Base-by-base conservation (phyloP, 2,888 invertebrate genomes). In the Agrochola macilenta region DNA sequence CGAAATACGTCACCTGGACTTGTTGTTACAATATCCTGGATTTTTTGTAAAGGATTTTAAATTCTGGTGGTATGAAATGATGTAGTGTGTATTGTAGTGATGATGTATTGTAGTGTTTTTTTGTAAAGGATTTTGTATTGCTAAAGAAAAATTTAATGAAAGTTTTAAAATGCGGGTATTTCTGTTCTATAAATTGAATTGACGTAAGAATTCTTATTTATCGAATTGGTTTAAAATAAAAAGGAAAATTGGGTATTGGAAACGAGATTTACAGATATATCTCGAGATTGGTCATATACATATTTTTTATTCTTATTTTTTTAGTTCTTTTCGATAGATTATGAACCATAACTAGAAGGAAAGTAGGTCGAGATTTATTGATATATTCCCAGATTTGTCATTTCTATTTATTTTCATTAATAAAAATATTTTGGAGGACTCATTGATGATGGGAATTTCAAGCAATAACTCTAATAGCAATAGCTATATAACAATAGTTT, bases 21-120 rank as follows among this genome's bases (percentile, higher is more conserved):
- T 77, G 76, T 84, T 79, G 74, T 82, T 69, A 82, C 82, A 69
- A 76, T 71, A 83, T 77, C 74, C 73, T 83, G 49, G 43, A 7
- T 1, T 64, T 57, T 66, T 78, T 69, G 69, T 66, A 17, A 12
- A 63, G 49, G 35, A 64, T 75, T 84, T 83, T 63, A 66, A 46
- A 70, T 64, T 72, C 20, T 54, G 46, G 12, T 23, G 49, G 58
- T 17, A 43, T 14, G 52, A 39, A 66, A 81, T 52, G 9, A 20
- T 60, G 35, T 63, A 69, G n/a, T n/a, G n/a, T 79, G 52, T 68
- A 68, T 39, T 7, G 49, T 68, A 66, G 54, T 30, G 20, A n/a
- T n/a, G n/a, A 69, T 79, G 52, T 68, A 68, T 39, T 7, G 49
- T 68, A 66, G 54, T 30, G 20, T n/a, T 2, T 30, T 46, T 61